Base-by-base conservation (phyloP, 2,797 vertebrate species). In the Halcyon badia region DNA sequence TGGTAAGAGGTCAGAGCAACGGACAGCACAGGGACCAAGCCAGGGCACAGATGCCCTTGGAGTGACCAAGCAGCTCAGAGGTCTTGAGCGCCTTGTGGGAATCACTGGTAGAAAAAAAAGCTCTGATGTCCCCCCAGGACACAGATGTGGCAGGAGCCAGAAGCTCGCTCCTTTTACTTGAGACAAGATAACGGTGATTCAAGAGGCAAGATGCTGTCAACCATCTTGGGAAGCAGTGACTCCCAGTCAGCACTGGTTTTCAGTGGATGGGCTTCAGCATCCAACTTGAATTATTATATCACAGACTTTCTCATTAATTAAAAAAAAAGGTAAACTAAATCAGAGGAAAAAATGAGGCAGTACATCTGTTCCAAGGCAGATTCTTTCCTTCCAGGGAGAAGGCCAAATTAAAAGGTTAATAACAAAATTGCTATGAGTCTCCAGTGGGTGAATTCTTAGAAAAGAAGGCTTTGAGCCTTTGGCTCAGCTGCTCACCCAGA, bases 351-450 rank as follows among this genome's bases (percentile, higher is more conserved):
- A 73, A 11, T 1, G 5, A 85, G 10, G 37, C 39, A 48, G 24
- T 80, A 70, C 88, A 93, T 96, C 92, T 94, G 94, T 86, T 96
- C 85, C 66, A 85, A 82, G 37, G 37, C 49, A 86, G 73, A 78
- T 52, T 57, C 28, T 81, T 94, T 82, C 76, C 65, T 96, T 69
- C 48, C 30, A 83, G 61, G 60, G 89, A 94, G 83, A 68, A 73
- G 49, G 28, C 37, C 46, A 83, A 85, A 95, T 85, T 94, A 86
- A 88, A 86, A 91, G 95, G 88, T 94, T 97, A 95, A 95, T 78
- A 83, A 78, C 44, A 68, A 58, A 90, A 97, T 90, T 95, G 87
- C 44, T 86, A 15, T 88, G 69, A 41, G 79, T 94, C 83, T 94
- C 83, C 42, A 68, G 68, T 26, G 61, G 28, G 22, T 30, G 87